Evolutionary conservation across 2,888 invertebrate genomes (phyloP), one percentile per base, ranked within the genome.

Genomic region (Parnassius glacialis): DNA sequence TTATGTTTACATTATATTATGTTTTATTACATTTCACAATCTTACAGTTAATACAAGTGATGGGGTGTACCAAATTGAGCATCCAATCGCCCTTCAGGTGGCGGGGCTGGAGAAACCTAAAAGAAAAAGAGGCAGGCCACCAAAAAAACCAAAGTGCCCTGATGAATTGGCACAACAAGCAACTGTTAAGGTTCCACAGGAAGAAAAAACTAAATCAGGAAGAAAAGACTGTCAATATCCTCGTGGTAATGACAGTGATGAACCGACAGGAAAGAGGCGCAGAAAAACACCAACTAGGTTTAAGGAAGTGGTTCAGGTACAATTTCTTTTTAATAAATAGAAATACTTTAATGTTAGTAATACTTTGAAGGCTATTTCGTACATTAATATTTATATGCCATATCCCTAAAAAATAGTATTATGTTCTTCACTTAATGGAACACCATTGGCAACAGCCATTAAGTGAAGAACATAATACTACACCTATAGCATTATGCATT

Each of bases 81-180:
- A 95, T 75, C 93, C 94, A 20, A 89, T 95, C 68, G 84, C 93
- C 2, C 81, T 95, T 16, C 92, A 93, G 85, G 92, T 94, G 67
- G 93, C 94, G 63, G 95, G 94, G 1, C 77, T 95, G 25, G 93
- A 93, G 43, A 94, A 93, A 69, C 95, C 95, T 0, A 93, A 93
- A 74, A 87, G 93, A 59, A 95, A 95, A 80, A 86, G 95, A 42
- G 95, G 95, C 9, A 88, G 95, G 51, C 95, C 95, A 11, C 94
- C 94, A 0, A 95, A 95, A 82, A 89, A 85, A 67, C 78, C 67
- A 65, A 87, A 89, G 66, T 72, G 87, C 1, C 80, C 83, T 0
- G 90, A 92, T 52, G 85, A 83, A 57, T 59, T 80, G 68, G 84
- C 78, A 2, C 71, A 73, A 61, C 83, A 83, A 69, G 76, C 74